phyloP scores from a whole-genome alignment of 2,888 invertebrate genomes.

The Cremastinae sp. region DNA sequence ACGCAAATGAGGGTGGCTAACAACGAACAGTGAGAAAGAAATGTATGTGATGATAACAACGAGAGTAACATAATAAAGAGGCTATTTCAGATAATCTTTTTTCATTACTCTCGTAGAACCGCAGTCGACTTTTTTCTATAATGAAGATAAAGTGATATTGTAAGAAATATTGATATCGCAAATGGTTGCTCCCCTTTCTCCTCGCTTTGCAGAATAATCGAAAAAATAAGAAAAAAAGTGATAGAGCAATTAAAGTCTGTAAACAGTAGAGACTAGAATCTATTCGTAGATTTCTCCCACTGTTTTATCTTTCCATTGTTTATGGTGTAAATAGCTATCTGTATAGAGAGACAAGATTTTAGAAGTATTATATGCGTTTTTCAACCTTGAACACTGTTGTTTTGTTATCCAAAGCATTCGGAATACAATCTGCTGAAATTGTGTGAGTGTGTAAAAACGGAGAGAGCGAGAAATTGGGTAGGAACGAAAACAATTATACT shows the following conservation, averaged over 20 bases:
- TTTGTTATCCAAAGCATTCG: conserved; percentile 41
- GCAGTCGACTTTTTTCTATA: not conserved
- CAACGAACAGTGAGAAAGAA: conserved; percentile 28
- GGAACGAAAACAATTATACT: conserved; percentile 45
- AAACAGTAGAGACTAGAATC: conserved; percentile 65
- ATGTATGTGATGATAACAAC: conserved; percentile 5
- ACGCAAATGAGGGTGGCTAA: conserved; percentile 1
- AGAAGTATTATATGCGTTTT: conserved; percentile 60
- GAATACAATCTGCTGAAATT: conserved; percentile 35
- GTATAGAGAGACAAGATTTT: conserved; percentile 45
- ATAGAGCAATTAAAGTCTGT: conserved; percentile 55
- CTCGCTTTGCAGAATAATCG: conserved; percentile 43
- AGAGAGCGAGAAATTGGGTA: conserved; percentile 8
- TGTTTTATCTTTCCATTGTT: conserved; percentile 63
- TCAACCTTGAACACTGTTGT: conserved; percentile 16
- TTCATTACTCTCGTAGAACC: conserved; percentile 21
- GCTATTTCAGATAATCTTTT: conserved; percentile 22
- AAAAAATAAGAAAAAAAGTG: conserved; percentile 26
- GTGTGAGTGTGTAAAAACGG: conserved; percentile 19
- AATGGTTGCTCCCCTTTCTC: conserved; percentile 25
- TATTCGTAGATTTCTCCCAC: conserved; percentile 65
- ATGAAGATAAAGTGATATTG: not conserved
- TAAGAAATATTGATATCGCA: conserved; percentile 13
- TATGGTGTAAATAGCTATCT: conserved; percentile 60
- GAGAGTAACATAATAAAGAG: conserved; percentile 39